phyloP scores from a whole-genome alignment of 2,797 vertebrate genomes.

The Neostethus bicornis region DNA sequence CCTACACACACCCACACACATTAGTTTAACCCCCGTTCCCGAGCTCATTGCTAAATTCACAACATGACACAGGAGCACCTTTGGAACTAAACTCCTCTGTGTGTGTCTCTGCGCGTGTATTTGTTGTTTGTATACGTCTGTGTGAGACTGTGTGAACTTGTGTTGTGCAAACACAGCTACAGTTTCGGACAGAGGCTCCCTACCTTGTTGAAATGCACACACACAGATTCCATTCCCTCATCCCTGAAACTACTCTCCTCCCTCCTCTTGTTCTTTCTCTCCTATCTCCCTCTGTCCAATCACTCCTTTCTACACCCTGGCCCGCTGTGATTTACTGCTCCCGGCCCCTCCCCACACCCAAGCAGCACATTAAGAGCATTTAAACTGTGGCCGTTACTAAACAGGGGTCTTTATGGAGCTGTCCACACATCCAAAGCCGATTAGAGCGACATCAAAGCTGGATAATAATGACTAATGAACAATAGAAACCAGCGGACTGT shows the following conservation, averaged over 20 bases:
- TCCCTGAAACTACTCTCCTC: constrained; percentile 43
- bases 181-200: constrained; percentile 59
- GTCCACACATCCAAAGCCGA: constrained; percentile 73
- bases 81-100: constrained; percentile 19
- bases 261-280: constrained; percentile 4
- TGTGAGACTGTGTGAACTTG: constrained; percentile 57
- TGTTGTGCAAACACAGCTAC: constrained; percentile 65
- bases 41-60: constrained; percentile 60
- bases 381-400: constrained; percentile 77
- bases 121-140: constrained; percentile 15
- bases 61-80: constrained; percentile 46
- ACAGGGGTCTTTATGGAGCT: constrained; percentile 77
- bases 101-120: constrained; percentile 22
- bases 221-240: constrained; percentile 60
- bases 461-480: constrained; percentile 80
- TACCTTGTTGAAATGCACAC: constrained; percentile 68
- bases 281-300: constrained; percentile 20
- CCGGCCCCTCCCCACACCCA: constrained; percentile 68
- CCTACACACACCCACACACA: constrained; percentile 38
- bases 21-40: constrained; percentile 42
- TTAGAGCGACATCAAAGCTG: constrained; percentile 76
- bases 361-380: constrained; percentile 75
- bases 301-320: constrained; percentile 47
- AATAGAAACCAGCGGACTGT: constrained; percentile 74
- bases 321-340: constrained; percentile 69